phyloP scores from a whole-genome alignment of 2,888 invertebrate genomes.

The Archips xylosteana region DNA sequence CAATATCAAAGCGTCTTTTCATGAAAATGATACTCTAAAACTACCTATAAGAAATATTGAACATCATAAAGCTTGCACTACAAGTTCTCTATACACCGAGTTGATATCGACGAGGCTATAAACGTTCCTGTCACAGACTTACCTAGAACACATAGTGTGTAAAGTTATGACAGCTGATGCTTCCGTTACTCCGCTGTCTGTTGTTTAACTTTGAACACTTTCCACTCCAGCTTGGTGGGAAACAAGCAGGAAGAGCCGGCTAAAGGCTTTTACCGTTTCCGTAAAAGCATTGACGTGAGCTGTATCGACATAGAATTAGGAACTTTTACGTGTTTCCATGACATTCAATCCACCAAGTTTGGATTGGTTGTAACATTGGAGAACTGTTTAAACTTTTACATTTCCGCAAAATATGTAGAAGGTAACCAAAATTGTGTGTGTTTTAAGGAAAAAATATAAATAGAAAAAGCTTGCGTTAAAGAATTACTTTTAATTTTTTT shows the following conservation, averaged over 20 bases:
- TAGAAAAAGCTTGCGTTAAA: background rate
- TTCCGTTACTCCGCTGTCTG: slow-evolving; percentile 30
- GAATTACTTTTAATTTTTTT: background rate
- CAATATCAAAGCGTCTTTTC: background rate
- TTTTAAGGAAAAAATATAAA: background rate
- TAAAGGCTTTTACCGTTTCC: slow-evolving; percentile 57
- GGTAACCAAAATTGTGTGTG: too few species aligned
- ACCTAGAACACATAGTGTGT: slow-evolving; percentile 1
- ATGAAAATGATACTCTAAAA: too few species aligned
- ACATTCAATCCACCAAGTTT: slow-evolving; percentile 11
- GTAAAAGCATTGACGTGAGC: slow-evolving; percentile 47
- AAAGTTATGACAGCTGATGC: slow-evolving; percentile 42
- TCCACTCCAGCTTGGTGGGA: slow-evolving; percentile 44
- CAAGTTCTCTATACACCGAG: background rate
- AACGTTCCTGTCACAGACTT: slow-evolving; percentile 16
- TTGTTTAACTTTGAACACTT: slow-evolving; percentile 48
- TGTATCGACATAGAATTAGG: slow-evolving; percentile 49
- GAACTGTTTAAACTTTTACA: background rate
- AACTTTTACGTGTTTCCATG: slow-evolving; percentile 42
- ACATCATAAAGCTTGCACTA: background rate
- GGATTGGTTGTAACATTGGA: slow-evolving; percentile 8
- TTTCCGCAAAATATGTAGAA: background rate
- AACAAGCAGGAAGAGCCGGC: slow-evolving; percentile 52
- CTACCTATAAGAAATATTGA: too few species aligned
- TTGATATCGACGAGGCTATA: slow-evolving; percentile 4